Conservation (phyloP, 2,888 invertebrate genomes). For the Protodeltote pygarga region DNA sequence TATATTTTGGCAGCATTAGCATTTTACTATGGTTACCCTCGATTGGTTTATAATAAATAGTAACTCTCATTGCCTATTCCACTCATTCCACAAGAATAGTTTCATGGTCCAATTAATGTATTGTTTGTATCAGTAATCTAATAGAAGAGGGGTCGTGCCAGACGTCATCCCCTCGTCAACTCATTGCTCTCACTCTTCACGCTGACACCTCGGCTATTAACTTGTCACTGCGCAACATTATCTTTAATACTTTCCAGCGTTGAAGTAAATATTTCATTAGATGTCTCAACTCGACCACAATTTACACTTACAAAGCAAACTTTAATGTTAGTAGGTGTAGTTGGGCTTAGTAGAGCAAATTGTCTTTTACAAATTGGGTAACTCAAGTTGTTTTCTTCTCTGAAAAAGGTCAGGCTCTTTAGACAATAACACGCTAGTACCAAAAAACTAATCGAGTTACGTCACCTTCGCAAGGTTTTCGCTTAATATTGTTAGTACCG, state of each 20-base stretch:
- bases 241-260: constrained; percentile 48
- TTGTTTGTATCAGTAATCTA: constrained; percentile 17
- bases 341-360: constrained; percentile 13
- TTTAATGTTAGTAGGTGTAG: constrained; percentile 16
- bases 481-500: constrained; percentile 25
- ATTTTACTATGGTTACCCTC: background rate
- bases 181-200: constrained; percentile 57
- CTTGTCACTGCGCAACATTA: constrained; percentile 70
- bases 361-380: constrained; percentile 30
- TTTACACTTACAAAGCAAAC: constrained; percentile 22
- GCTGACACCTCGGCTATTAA: constrained; percentile 76
- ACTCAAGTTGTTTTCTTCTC: constrained; percentile 19
- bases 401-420: constrained; percentile 36
- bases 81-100: constrained; percentile 22
- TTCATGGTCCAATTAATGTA: constrained; percentile 12
- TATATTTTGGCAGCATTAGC: too few relatives aligned
- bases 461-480: constrained; percentile 43
- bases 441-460: constrained; percentile 40
- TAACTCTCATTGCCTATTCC: constrained; percentile 17
- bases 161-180: constrained; percentile 55
- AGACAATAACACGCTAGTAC: constrained; percentile 28
- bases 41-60: constrained; percentile 7
- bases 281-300: constrained; percentile 17
- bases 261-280: constrained; percentile 46
- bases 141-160: constrained; percentile 27